Percentiles rank a stretch among this genome's conserved stretches.
These are phyloP conservation scores for Bursaphelenchus mucronatus DNA, from an alignment of 1,140 invertebrate genomes.

Conservation along the genomic window DNA sequence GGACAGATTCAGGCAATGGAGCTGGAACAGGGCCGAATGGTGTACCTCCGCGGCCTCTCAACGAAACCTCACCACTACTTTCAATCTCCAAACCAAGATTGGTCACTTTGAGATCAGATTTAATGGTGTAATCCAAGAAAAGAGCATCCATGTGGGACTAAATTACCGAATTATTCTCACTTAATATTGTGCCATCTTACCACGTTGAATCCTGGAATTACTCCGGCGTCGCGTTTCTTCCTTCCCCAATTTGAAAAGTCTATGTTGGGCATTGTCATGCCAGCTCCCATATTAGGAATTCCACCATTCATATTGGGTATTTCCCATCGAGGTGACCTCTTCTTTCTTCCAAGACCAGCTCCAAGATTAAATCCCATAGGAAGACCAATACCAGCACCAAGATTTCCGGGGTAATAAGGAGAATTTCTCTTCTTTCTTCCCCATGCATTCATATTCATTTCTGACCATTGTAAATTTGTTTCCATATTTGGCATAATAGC, in stretches of 20 bases:
- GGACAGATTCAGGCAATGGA: slow-evolving; percentile 35
- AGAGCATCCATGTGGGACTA: slow-evolving; percentile 48
- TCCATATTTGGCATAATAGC: background rate
- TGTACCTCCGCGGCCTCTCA: slow-evolving; percentile 39
- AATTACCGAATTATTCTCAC: slow-evolving; percentile 4
- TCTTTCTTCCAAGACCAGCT: slow-evolving; percentile 4
- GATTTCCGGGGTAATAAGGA: too few relatives aligned
- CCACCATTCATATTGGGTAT: background rate
- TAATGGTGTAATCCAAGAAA: slow-evolving; percentile 53
- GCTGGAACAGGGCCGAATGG: slow-evolving; percentile 48
- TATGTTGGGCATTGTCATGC: background rate
- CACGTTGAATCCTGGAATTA: slow-evolving; percentile 38
- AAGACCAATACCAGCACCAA: slow-evolving; percentile 6
- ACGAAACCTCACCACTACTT: slow-evolving; percentile 49
- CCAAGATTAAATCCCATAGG: background rate
- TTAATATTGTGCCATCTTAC: slow-evolving; percentile 21
- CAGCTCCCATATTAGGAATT: background rate
- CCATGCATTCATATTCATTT: too few relatives aligned
- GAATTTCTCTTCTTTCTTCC: background rate
- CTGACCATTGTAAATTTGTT: too few relatives aligned
- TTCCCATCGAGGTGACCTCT: background rate
- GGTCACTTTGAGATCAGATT: slow-evolving; percentile 33
- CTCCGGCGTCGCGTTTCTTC: slow-evolving; percentile 6
- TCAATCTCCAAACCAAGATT: slow-evolving; percentile 51
- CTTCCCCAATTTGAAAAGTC: background rate